Percentiles rank a stretch among this genome's conserved stretches.
Conservation (phyloP, 2,797 vertebrate genomes). For the Semaprochilodus insignis region DNA sequence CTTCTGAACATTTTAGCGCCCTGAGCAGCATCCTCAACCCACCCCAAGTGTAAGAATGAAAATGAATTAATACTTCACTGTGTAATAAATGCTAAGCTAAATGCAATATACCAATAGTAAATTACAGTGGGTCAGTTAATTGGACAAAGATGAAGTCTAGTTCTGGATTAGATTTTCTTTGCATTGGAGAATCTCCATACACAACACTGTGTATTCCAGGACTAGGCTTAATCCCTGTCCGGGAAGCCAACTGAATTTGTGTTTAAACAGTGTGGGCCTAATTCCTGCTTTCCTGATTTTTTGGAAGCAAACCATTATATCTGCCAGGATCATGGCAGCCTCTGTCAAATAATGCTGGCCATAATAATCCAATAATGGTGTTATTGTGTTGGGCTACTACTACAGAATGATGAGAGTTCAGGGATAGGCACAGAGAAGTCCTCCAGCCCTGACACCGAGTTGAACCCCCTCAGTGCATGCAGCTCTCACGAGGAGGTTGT, state of each 20-base stretch:
- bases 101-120: too few relatives aligned
- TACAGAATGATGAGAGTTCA: constrained; percentile 60
- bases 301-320: neutral
- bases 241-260: neutral
- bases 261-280: neutral
- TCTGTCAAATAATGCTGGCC: neutral
- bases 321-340: neutral
- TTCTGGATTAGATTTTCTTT: too few relatives aligned
- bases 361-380: constrained; percentile 45
- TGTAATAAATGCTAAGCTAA: too few relatives aligned
- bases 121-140: too few relatives aligned
- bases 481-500: constrained; percentile 57
- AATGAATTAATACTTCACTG: neutral
- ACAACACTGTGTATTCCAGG: too few relatives aligned
- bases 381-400: constrained; percentile 54
- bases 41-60: too few relatives aligned
- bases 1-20: neutral
- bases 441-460: constrained; percentile 54
- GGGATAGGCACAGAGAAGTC: constrained; percentile 59
- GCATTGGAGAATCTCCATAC: too few relatives aligned
- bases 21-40: neutral
- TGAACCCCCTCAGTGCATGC: constrained; percentile 70
- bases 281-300: neutral
- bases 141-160: too few relatives aligned
- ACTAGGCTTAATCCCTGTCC: too few relatives aligned